Conservation (phyloP, 2,797 vertebrate genomes). For the Sciurus carolinensis region DNA sequence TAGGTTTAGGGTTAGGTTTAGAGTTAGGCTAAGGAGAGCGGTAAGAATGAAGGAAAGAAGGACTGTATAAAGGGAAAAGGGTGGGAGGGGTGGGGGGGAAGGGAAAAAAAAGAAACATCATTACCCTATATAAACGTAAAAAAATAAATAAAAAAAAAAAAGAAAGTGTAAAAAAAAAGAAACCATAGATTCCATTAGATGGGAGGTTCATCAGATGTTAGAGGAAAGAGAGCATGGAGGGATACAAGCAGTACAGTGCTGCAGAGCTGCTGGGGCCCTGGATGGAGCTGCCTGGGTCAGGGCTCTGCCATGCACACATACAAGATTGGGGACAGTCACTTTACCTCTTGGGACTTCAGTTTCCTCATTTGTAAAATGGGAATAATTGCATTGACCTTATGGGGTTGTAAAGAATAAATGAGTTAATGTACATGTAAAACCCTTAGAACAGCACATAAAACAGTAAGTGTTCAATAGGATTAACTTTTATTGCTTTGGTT, state of each 20-base stretch:
- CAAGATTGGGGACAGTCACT: background rate
- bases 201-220: background rate
- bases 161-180: no score
- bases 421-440: background rate
- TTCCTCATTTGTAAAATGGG: conserved; percentile 22
- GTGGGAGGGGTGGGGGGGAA: no score
- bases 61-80: no score
- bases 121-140: no score
- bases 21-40: no score
- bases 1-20: no score
- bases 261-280: accelerated
- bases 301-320: background rate
- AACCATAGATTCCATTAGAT: background rate
- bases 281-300: accelerated
- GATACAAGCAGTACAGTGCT: background rate
- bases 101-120: no score
- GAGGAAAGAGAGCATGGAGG: background rate
- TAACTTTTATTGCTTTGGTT: background rate
- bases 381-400: background rate
- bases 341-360: background rate
- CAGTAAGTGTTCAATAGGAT: background rate
- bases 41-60: no score
- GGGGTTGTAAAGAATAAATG: background rate
- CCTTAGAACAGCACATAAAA: background rate
- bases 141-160: no score